phyloP scores from a whole-genome alignment of 2,113 vertebrate species.

The Cnemophilus loriae region DNA sequence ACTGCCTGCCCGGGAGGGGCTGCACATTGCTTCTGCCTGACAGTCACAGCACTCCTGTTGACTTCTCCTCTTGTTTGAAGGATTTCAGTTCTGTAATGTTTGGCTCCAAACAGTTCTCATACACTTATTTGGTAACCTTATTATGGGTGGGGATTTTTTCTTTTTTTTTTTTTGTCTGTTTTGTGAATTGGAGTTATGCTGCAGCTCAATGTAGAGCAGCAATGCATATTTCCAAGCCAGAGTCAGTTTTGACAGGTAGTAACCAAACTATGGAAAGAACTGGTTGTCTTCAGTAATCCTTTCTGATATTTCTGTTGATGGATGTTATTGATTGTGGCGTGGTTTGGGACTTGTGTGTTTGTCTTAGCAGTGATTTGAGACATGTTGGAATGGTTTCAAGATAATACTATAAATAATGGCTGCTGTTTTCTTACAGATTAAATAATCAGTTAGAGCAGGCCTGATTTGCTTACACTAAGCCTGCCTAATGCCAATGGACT shows the following conservation, averaged over 20 bases:
- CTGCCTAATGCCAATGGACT: neutral
- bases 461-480: neutral
- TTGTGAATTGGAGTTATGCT: neutral
- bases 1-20: neutral
- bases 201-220: neutral
- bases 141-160: neutral
- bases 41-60: accelerated
- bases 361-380: neutral
- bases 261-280: neutral
- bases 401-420: neutral
- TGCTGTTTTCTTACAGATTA: neutral
- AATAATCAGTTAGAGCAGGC: neutral
- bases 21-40: neutral
- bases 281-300: neutral
- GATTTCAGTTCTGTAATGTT: neutral
- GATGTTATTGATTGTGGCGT: neutral
- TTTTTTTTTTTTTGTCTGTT: neutral
- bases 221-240: neutral
- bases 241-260: neutral
- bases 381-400: neutral
- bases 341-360: neutral
- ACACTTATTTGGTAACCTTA: neutral
- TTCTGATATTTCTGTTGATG: neutral
- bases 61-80: neutral
- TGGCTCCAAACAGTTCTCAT: neutral